Base-by-base conservation (phyloP, 2,797 vertebrate species). In the Lophotriccus pileatus region DNA sequence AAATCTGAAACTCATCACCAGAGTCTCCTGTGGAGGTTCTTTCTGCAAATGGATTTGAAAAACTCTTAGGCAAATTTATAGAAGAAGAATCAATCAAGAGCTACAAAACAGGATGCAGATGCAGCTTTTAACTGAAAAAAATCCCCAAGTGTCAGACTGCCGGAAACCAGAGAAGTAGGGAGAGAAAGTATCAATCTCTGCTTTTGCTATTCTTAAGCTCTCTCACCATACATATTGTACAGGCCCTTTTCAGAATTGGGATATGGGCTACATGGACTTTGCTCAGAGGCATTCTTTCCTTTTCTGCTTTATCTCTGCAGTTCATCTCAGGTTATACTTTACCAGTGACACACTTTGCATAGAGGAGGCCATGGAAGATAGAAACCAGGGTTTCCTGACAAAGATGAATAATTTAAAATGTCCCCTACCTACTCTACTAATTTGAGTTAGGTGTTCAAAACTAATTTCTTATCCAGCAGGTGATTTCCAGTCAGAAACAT, bases 391-490 rank as follows among this genome's bases (percentile, higher is more conserved):
- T 93, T 87, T 92, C 52, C 78, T 94, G 47, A 91, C 37, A 95
- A 92, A 75, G 74, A 84, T 64, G 46, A 87, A 93, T 67, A 91
- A 96, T 90, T 95, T 86, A 94, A 94, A 95, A 83, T 34, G 5
- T 94, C 95, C 90, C 25, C 58, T 59, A 63, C 49, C 64, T 46
- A 58, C 53, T 93, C 75, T 56, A 91, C 59, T 96, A 80, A 90
- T 96, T 96, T 97, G 32, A 95, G 90, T 95, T 96, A 96, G 73
- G 89, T 96, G 83, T 97, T 97, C 87, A 93, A 96, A 97, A 94
- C 67, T 96, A 96, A 93, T 97, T 97, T 98, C 56, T 97, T 95
- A 82, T 95, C 34, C 96, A 97, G 96, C 74, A 93, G 94, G 93
- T 93, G 95, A 95, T 94, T 94, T 97, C 90, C 90, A 87, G 59